Evolutionary conservation across 2,888 invertebrate species (phyloP).

Genomic region (Mythimna pallens): DNA sequence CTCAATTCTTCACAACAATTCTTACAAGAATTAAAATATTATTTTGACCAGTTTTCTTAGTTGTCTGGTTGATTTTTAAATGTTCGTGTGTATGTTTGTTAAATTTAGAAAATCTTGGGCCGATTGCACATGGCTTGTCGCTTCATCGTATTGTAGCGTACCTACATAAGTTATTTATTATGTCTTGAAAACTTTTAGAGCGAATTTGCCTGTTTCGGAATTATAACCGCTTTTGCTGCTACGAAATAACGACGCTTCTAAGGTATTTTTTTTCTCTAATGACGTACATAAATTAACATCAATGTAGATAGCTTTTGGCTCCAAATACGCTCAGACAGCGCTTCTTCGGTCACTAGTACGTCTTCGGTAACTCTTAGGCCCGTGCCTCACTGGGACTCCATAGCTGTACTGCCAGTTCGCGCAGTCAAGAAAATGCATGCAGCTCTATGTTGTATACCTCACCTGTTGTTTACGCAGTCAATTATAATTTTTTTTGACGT

Average conservation of each 20-base stretch:
- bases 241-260: background rate
- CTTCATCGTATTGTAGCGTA: constrained; percentile 29
- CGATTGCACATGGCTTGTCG: constrained; percentile 12
- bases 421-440: too few species aligned
- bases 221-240: background rate
- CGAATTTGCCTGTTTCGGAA: background rate
- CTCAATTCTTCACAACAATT: background rate
- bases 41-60: background rate
- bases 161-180: background rate
- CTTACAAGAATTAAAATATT: background rate
- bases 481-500: too few species aligned
- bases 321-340: too few species aligned
- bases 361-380: too few species aligned
- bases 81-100: too few species aligned
- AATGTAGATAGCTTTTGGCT: too few species aligned
- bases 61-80: background rate
- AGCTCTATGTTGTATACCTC: too few species aligned
- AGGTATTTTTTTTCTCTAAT: background rate
- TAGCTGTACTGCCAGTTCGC: too few species aligned
- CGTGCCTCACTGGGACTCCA: too few species aligned
- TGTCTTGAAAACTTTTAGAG: background rate
- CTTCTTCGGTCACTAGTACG: too few species aligned
- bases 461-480: too few species aligned
- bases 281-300: too few species aligned
- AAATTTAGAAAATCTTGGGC: background rate